Evolutionary conservation across 1,140 invertebrate species (phyloP).

Genomic region (Sitobion miscanthi): DNA sequence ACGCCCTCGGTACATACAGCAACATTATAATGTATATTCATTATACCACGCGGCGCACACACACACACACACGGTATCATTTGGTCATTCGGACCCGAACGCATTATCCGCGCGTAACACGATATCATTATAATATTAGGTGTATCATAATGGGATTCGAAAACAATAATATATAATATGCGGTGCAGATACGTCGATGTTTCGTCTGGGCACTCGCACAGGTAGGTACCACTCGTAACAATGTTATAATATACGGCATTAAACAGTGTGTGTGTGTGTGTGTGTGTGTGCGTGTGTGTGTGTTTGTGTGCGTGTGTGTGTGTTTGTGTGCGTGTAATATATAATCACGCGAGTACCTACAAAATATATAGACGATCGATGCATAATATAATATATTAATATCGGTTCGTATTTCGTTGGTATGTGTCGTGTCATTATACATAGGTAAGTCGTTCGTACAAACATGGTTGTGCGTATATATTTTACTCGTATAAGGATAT

Average conservation of each 20-base stretch:
- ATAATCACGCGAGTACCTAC: not conserved
- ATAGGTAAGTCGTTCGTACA: not conserved
- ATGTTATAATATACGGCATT: not conserved
- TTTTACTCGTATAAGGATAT: not conserved
- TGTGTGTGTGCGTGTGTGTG: too few species aligned
- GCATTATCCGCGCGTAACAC: not conserved
- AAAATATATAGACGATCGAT: not conserved
- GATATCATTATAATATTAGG: conserved; percentile 15
- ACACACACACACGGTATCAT: not conserved
- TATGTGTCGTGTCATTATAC: not conserved
- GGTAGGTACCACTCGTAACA: not conserved
- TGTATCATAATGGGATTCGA: not conserved
- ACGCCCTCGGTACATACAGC: not conserved
- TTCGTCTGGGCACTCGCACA: not conserved
- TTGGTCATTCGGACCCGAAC: not conserved
- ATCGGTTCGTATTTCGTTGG: not conserved
- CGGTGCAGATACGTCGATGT: not conserved
- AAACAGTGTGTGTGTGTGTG: not conserved
- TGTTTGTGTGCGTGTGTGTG: not conserved
- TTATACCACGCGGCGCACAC: not conserved
- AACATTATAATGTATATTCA: not conserved
- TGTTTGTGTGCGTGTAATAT: not conserved
- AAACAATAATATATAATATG: not conserved
- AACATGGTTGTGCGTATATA: not conserved
- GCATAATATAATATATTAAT: not conserved